phyloP scores from a whole-genome alignment of 2,888 invertebrate genomes.

The Eristalinus aeneus region DNA sequence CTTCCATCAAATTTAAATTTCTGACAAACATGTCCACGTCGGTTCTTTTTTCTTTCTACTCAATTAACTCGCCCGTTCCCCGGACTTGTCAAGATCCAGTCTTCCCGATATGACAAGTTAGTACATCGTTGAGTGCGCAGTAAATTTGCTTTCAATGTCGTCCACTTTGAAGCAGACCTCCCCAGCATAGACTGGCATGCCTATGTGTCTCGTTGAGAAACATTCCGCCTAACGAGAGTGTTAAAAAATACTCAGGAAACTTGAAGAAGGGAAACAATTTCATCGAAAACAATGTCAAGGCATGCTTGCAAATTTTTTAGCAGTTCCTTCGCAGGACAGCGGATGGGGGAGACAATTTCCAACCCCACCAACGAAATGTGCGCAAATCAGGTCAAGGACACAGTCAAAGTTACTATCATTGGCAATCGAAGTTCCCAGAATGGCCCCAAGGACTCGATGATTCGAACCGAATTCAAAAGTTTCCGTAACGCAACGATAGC shows the following conservation, averaged over 20 bases:
- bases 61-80: neutral
- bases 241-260: neutral
- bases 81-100: neutral
- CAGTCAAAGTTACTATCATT: constrained; percentile 52
- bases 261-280: neutral
- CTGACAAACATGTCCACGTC: neutral
- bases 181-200: neutral
- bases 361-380: neutral
- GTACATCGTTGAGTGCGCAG: neutral
- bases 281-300: neutral
- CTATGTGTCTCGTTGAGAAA: neutral
- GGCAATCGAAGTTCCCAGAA: constrained; percentile 54
- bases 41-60: neutral
- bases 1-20: neutral
- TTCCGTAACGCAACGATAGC: constrained; percentile 9
- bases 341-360: neutral
- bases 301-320: neutral
- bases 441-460: constrained; percentile 30
- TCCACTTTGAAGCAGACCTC: neutral
- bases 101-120: neutral
- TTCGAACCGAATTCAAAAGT: constrained; percentile 41
- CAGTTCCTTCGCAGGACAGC: neutral
- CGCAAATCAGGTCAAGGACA: constrained; percentile 55
- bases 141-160: neutral
- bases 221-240: neutral